Conservation (phyloP, 2,888 invertebrate species). For the Elmis aenea region DNA sequence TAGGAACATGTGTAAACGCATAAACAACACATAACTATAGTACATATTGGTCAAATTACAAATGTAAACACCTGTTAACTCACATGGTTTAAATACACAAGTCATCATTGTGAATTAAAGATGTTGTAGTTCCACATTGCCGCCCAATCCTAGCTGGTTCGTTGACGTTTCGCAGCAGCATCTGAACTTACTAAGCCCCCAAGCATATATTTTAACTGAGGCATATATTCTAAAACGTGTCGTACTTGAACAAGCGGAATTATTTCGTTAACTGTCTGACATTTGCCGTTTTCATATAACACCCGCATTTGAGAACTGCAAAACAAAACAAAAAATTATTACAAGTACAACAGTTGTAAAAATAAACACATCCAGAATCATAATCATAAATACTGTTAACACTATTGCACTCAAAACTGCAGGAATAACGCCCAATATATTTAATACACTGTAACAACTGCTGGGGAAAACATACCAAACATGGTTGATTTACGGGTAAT, state of each 20-base stretch:
- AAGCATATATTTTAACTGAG: conserved; percentile 83
- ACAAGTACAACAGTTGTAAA: background rate
- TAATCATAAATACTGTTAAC: no score
- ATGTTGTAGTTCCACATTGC: conserved; percentile 37
- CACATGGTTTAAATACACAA: background rate
- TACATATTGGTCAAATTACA: conserved; percentile 1
- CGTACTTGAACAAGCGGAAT: conserved; percentile 77
- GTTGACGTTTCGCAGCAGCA: conserved; percentile 50
- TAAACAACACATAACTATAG: conserved; percentile 8
- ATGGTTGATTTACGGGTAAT: no score
- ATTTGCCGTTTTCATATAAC: conserved; percentile 71
- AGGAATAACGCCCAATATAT: no score
- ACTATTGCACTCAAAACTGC: no score
- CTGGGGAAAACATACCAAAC: no score
- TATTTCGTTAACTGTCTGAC: conserved; percentile 64
- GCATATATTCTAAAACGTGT: conserved; percentile 80
- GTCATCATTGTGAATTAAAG: conserved; percentile 8
- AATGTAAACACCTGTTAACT: background rate
- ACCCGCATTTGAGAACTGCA: conserved; percentile 62
- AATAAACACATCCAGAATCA: no score
- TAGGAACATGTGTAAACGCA: conserved; percentile 18
- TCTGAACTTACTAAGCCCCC: conserved; percentile 47
- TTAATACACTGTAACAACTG: no score
- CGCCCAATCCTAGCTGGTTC: conserved; percentile 59
- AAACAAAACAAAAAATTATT: conserved; percentile 2